These are phyloP conservation scores for Misgurnus mizolepis DNA, from an alignment of 2,113 vertebrate genomes.

Conservation along the genomic window DNA sequence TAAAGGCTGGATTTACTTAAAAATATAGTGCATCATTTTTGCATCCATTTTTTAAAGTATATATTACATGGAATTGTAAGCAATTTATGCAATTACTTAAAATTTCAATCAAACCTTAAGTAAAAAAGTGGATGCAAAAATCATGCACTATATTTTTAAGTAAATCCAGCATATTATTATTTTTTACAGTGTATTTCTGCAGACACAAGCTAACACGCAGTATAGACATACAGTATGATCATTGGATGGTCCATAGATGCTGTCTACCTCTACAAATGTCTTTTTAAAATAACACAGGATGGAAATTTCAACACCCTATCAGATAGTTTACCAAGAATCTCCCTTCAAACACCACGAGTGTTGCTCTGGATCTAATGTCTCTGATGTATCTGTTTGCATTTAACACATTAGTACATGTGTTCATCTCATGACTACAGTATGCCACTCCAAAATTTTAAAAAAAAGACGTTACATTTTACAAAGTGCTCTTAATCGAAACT, in stretches of 20 bases:
- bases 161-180: no score
- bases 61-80: no score
- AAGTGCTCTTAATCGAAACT: no score
- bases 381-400: not conserved
- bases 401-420: not conserved
- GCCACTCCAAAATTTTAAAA: not conserved
- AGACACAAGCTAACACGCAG: not conserved
- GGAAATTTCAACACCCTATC: constrained; percentile 6
- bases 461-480: not conserved
- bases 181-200: not conserved
- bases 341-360: not conserved
- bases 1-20: no score
- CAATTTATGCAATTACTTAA: no score
- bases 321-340: not conserved
- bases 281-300: not conserved
- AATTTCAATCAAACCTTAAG: no score
- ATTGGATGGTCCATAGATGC: not conserved
- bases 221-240: not conserved
- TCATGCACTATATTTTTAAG: no score
- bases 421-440: no score
- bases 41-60: no score
- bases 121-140: no score
- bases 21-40: no score
- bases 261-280: not conserved
- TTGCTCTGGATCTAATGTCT: not conserved